Evolutionary conservation across 2,113 vertebrate species (phyloP), one percentile per base, ranked within the genome.

Genomic region (Pungitius pungitius): DNA sequence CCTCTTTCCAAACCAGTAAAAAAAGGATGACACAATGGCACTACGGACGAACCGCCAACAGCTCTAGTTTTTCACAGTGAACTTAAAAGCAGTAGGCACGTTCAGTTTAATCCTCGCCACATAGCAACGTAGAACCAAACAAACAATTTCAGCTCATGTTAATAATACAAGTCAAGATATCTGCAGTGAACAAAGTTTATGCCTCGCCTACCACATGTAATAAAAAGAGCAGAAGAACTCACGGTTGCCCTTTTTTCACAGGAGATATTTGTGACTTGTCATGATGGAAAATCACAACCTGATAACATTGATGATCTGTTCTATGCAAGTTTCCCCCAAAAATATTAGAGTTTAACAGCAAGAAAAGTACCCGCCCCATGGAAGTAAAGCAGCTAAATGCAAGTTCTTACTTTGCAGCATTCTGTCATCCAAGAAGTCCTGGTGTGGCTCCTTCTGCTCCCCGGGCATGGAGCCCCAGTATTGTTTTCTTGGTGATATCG

Each of bases 381-480:
- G 30, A 30, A 30, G 2, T 5, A 5, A 30, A 35, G 33, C 33
- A 8, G 33, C 5, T 35, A 7, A 35, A 35, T 35, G 33, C 5
- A 58, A 66, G n/a, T 56, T 14, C 89, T 93, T 92, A 96, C 95
- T 86, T 40, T 95, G 95, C 68, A 96, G 82, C 11, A 26, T 62
- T 14, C 57, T 75, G 84, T 96, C 90, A 52, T 93, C 91, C 54
- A 96, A 75, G 83, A 94, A 95, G 49, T 95, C 87, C 57, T 90
- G 60, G 18, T 93, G 90, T 49, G 89, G 91, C 81, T 93, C 90
- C 81, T 61, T 94, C 43, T 85, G 43, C 90, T 96, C 93, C 80
- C 94, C 94, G 17, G 94, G 94, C 77, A 82, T 94, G 62, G 93
- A 17, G 69, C 79, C 37, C 73, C 89, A 84, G 87, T 89, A 88